Evolutionary conservation across 2,888 invertebrate species (phyloP).

Genomic region (Diarsia brunnea): DNA sequence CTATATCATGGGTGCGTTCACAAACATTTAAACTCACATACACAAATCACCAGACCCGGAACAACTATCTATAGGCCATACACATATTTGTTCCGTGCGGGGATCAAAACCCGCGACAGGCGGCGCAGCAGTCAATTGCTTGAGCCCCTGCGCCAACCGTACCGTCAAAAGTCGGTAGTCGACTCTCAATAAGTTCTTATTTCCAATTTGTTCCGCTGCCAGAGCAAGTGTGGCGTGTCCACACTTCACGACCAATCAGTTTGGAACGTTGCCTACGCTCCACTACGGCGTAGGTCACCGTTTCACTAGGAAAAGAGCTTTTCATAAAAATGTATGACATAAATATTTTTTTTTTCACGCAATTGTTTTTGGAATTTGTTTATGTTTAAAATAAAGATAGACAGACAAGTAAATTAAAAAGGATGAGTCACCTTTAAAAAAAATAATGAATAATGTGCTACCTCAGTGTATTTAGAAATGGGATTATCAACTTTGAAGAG

Average conservation of each 20-base stretch:
- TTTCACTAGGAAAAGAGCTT: slow-evolving; percentile 31
- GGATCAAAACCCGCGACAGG: too few species aligned
- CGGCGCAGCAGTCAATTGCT: too few species aligned
- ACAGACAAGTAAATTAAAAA: slow-evolving; percentile 2
- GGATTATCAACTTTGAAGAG: background rate
- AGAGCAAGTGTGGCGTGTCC: slow-evolving; percentile 26
- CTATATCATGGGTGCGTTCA: too few species aligned
- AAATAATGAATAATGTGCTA: background rate
- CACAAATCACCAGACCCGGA: too few species aligned
- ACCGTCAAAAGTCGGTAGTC: too few species aligned
- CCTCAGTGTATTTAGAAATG: background rate
- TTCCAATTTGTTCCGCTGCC: slow-evolving; percentile 34
- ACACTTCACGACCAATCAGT: slow-evolving; percentile 28
- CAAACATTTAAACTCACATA: too few species aligned
- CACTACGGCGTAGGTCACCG: slow-evolving; percentile 10
- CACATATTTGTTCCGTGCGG: too few species aligned
- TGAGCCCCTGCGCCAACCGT: too few species aligned
- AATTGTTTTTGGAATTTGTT: background rate
- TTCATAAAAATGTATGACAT: slow-evolving; percentile 14
- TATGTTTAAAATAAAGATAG: slow-evolving; percentile 10
- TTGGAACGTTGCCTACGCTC: slow-evolving; percentile 52
- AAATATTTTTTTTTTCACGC: background rate
- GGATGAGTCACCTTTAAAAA: background rate
- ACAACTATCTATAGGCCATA: too few species aligned
- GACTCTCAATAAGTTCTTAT: slow-evolving; percentile 20